Conservation (phyloP, 2,113 vertebrate genomes). For the Paramormyrops kingsleyae region DNA sequence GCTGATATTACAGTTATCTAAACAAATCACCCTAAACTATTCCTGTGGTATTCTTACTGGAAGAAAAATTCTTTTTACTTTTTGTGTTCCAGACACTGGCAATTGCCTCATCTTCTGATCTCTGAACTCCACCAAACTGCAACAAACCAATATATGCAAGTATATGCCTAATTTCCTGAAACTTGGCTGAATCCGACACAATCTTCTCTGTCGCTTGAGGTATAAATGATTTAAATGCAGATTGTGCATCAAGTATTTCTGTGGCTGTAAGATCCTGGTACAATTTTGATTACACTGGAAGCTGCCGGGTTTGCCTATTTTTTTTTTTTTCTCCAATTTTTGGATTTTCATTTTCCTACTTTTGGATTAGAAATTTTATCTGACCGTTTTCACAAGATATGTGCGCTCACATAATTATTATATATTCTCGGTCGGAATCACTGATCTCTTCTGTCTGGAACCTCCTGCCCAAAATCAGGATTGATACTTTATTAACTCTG, state of each 20-base stretch:
- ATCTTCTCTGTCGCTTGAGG: background rate
- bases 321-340: background rate
- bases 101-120: background rate
- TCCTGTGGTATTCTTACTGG: background rate
- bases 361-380: background rate
- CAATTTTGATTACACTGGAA: background rate
- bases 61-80: background rate
- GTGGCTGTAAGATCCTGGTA: background rate
- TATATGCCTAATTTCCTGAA: background rate
- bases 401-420: background rate
- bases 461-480: background rate
- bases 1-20: background rate
- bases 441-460: background rate
- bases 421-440: background rate
- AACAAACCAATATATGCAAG: background rate
- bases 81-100: background rate
- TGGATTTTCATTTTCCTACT: background rate
- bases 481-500: background rate
- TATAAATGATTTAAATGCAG: background rate
- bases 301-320: background rate
- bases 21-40: background rate
- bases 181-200: background rate
- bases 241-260: background rate
- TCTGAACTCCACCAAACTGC: background rate
- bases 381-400: background rate